These are phyloP conservation scores for Fissipunctia ypsillon DNA, from an alignment of 2,888 invertebrate species.

Conservation along the genomic window DNA sequence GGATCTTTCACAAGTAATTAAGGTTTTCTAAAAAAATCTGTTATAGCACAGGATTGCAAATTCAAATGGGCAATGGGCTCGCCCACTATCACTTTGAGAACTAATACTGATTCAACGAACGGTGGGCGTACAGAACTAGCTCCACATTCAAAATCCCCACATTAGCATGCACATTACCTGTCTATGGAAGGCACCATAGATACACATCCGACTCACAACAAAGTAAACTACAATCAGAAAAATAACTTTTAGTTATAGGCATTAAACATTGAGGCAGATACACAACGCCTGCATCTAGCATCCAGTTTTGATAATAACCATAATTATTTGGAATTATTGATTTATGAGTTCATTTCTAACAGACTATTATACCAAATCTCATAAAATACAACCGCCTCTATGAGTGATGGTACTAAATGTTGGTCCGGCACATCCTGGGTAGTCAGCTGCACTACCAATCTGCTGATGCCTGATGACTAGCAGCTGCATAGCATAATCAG, in stretches of 20 bases:
- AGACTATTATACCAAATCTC: background rate
- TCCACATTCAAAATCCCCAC: slow-evolving; percentile 52
- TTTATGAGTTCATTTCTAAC: too few species aligned
- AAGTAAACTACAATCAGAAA: background rate
- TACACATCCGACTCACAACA: background rate
- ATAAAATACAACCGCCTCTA: background rate
- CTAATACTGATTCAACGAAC: slow-evolving; percentile 25
- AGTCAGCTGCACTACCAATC: background rate
- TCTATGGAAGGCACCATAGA: background rate
- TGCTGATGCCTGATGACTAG: too few species aligned
- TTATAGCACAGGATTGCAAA: slow-evolving; percentile 56
- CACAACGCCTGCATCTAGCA: background rate
- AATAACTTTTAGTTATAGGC: too few species aligned
- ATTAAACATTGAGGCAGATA: background rate
- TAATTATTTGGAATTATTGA: too few species aligned
- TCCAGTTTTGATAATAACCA: too few species aligned
- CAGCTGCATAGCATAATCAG: too few species aligned
- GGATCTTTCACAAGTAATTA: slow-evolving; percentile 28
- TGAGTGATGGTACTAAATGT: background rate
- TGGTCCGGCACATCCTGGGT: background rate
- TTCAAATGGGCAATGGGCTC: slow-evolving; percentile 42
- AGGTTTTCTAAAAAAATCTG: slow-evolving; percentile 32
- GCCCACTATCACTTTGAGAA: slow-evolving; percentile 47
- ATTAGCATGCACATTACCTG: slow-evolving; percentile 38
- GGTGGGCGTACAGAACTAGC: slow-evolving; percentile 38